Evolutionary conservation across 1,140 invertebrate species (phyloP).

Genomic region (Saccostrea echinata): DNA sequence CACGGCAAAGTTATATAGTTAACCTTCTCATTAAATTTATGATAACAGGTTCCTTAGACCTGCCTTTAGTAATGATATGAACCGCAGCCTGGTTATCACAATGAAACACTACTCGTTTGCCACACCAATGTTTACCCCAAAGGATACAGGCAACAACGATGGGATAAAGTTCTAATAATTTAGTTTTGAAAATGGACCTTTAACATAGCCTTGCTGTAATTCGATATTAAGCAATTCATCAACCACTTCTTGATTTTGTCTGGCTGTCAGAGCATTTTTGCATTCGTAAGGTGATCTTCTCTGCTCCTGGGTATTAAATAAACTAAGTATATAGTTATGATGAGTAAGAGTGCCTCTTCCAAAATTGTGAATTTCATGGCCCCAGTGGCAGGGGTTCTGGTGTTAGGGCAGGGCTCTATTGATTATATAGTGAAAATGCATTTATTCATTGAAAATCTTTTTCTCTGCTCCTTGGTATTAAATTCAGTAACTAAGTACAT

Average conservation of each 20-base stretch:
- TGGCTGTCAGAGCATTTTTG: conserved; percentile 23
- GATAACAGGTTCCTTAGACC: conserved; percentile 40
- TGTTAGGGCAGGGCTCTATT: too few relatives aligned
- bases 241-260: not conserved
- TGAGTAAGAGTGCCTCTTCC: too few relatives aligned
- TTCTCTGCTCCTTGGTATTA: too few relatives aligned
- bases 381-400: too few relatives aligned
- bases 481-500: too few relatives aligned
- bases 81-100: conserved; percentile 56
- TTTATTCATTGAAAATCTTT: too few relatives aligned
- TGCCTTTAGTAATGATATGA: conserved; percentile 46
- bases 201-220: not conserved
- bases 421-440: too few relatives aligned
- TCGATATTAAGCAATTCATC: not conserved
- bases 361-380: too few relatives aligned
- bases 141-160: conserved; percentile 50
- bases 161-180: conserved; percentile 46
- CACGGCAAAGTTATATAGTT: not conserved
- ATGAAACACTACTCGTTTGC: conserved; percentile 46
- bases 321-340: too few relatives aligned
- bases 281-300: conserved; percentile 26
- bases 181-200: not conserved
- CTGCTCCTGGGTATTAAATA: too few relatives aligned
- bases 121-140: conserved; percentile 48
- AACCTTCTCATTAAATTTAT: conserved; percentile 35